Conservation (phyloP, 2,888 invertebrate genomes). For the Chymomyza caudatula region DNA sequence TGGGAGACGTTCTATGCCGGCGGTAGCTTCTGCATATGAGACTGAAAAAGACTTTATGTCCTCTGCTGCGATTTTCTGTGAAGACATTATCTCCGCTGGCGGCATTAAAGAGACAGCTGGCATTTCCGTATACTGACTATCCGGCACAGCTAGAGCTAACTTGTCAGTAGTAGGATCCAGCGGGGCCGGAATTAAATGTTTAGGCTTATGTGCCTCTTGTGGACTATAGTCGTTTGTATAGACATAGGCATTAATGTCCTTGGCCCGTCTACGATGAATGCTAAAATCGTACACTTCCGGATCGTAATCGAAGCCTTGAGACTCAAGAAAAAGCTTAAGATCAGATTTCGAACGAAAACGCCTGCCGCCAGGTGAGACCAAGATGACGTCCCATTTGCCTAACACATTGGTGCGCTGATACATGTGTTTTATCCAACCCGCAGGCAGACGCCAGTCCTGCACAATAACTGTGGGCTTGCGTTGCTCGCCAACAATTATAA, state of each 20-base stretch:
- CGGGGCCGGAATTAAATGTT: slow-evolving; percentile 46
- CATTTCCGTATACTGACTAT: slow-evolving; percentile 66
- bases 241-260: slow-evolving; percentile 77
- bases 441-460: slow-evolving; percentile 85
- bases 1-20: neutral
- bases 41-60: slow-evolving; percentile 12
- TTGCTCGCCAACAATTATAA: slow-evolving; percentile 78
- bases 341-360: slow-evolving; percentile 82
- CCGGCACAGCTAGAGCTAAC: slow-evolving; percentile 32
- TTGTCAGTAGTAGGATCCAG: slow-evolving; percentile 32
- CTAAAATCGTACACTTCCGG: slow-evolving; percentile 82
- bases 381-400: slow-evolving; percentile 90
- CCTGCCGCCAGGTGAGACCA: slow-evolving; percentile 83
- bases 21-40: neutral
- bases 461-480: slow-evolving; percentile 82
- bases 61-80: slow-evolving; percentile 33
- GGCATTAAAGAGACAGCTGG: slow-evolving; percentile 71
- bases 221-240: slow-evolving; percentile 76
- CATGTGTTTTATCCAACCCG: slow-evolving; percentile 89
- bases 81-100: slow-evolving; percentile 74
- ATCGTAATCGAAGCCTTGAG: slow-evolving; percentile 78
- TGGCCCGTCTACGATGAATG: slow-evolving; percentile 79
- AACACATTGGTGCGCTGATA: slow-evolving; percentile 84
- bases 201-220: slow-evolving; percentile 62
- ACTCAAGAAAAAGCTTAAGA: slow-evolving; percentile 78